Base-by-base conservation (phyloP, 1,140 invertebrate genomes). In the Metaphire vulgaris region DNA sequence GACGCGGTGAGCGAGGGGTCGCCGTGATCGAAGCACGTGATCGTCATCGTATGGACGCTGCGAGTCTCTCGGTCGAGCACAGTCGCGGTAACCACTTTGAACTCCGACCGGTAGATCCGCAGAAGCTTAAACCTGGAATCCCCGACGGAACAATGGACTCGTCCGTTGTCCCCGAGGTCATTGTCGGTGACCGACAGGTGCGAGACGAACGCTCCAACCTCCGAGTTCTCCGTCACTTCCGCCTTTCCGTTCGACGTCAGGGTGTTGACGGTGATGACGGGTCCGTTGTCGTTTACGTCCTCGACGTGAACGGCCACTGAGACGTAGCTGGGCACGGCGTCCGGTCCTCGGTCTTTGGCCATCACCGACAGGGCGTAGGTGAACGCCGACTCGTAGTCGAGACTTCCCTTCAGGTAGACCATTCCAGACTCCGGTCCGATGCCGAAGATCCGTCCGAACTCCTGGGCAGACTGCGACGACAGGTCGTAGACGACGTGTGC, bases 401-500 rank as follows among this genome's bases (percentile, higher is more conserved):
- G n/a, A 21, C 31, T 21, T 1, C 66, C 64, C 12, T 68, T 74
- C 6, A 76, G 28, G 30, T 30, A 72, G 32, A 78, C 12, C 33
- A 71, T 67, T 1, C 77, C 77, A 21, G 74, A 70, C 16, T 78
- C 65, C 28, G 34, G 28, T 28, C 69, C 65, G 1, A 78, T 34
- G 30, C 66, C 67, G 34, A 78, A 72, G 33, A 76, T n/a, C 21
- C 33, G 29, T 26, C 74, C 77, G 34, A 70, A 78, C 34, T 73
- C 66, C 32, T 74, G 69, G 21, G 34, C 16, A 15, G 77, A 78
- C 31, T 72, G 33, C 12, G 15, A 90, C 88, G n/a, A 91, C 89
- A 78, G 97, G 93, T 16, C 91, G 88, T 95, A 98, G 15, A 73
- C 76, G 26, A 86, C 80, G 65, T 83, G 78, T 29, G 80, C 80